Percentiles rank a stretch among this genome's conserved stretches.
Evolutionary conservation across 2,797 vertebrate species (phyloP).

Genomic region (Todus mexicanus): DNA sequence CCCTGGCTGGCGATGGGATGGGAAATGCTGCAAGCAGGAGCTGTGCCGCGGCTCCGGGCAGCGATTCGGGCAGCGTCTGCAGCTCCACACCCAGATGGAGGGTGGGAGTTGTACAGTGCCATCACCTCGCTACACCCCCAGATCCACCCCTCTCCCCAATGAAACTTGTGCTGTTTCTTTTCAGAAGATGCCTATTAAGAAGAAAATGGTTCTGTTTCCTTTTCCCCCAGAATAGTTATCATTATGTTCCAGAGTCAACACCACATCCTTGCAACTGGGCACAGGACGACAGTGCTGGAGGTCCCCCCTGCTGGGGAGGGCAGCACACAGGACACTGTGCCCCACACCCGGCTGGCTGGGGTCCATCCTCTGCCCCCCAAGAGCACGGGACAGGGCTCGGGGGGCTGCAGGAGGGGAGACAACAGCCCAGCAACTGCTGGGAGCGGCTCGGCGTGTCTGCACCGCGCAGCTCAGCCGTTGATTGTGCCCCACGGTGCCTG

Average conservation of each 20-base stretch:
- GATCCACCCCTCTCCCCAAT: not conserved
- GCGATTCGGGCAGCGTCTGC: fast-evolving
- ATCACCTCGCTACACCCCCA: not conserved
- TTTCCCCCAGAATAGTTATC: not conserved
- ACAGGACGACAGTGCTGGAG: not conserved
- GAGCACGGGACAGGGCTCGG: fast-evolving
- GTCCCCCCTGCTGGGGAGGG: not conserved
- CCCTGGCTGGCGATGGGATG: fast-evolving
- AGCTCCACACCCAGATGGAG: not conserved
- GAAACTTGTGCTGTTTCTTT: not conserved
- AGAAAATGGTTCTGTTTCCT: fast-evolving
- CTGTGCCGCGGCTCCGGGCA: not conserved
- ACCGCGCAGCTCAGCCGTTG: not conserved
- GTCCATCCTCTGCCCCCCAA: not conserved
- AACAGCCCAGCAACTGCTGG: fast-evolving
- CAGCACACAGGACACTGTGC: not conserved
- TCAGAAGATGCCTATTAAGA: not conserved
- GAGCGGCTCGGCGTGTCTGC: fast-evolving
- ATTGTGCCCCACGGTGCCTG: not conserved
- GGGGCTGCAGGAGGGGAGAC: not conserved
- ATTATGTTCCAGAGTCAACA: not conserved
- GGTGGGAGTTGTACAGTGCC: too few species aligned
- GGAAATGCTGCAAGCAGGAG: not conserved
- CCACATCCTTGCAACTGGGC: fast-evolving
- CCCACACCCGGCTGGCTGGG: fast-evolving